Conservation (phyloP, 2,113 vertebrate genomes). For the Mandrillus leucophaeus region DNA sequence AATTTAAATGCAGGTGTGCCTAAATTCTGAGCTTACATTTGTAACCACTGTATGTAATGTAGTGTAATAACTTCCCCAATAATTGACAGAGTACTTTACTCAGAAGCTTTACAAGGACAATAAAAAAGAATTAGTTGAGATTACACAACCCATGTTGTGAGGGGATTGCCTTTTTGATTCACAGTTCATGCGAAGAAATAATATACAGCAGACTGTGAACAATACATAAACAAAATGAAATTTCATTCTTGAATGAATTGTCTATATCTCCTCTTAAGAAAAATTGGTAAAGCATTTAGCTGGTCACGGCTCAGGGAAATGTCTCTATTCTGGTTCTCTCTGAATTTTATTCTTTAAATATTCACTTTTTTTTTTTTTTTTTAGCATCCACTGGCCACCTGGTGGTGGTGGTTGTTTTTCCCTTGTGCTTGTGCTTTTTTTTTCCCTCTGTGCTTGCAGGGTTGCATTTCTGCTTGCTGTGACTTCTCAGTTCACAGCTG, state of each 20-base stretch:
- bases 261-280: constrained; percentile 21
- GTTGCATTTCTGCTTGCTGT: not conserved
- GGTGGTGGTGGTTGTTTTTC: not conserved
- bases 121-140: constrained; percentile 63
- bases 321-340: constrained; percentile 47
- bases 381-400: not conserved
- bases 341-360: constrained; percentile 43
- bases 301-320: constrained; percentile 37
- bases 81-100: not conserved
- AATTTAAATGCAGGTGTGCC: constrained; percentile 28
- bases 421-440: not conserved
- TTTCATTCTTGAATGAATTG: constrained; percentile 67
- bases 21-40: constrained; percentile 47
- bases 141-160: not conserved
- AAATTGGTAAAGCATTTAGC: constrained; percentile 48
- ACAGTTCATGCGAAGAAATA: constrained; percentile 45
- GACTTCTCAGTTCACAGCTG: not conserved
- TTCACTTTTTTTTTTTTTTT: not conserved
- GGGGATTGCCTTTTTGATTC: constrained; percentile 53
- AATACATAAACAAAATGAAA: constrained; percentile 53
- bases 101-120: constrained; percentile 30
- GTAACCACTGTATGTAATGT: not conserved
- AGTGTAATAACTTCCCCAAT: not conserved
- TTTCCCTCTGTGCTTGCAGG: not conserved
- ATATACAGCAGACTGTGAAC: constrained; percentile 8